Conservation (phyloP, 2,797 vertebrate genomes). For the Tokudaia muenninki region DNA sequence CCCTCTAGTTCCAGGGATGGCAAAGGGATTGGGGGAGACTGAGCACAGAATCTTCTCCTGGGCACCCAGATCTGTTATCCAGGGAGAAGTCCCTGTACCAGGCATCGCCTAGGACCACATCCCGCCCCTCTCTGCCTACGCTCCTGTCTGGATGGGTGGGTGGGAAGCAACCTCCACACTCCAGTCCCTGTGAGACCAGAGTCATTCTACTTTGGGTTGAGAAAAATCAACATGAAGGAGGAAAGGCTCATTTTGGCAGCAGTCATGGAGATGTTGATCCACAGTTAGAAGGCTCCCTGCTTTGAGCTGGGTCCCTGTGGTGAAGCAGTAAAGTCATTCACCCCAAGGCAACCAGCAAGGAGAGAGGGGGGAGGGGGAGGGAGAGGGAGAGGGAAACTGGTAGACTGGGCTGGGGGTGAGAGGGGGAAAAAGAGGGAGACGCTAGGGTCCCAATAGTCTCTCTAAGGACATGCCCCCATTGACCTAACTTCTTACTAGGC, state of each 20-base stretch:
- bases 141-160: background rate
- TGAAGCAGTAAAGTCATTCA: background rate
- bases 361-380: background rate
- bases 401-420: background rate
- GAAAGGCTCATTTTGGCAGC: background rate
- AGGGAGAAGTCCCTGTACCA: background rate
- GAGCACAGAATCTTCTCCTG: background rate
- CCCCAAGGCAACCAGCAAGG: background rate
- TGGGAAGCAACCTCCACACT: accelerated
- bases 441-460: background rate
- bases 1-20: background rate
- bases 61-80: no score
- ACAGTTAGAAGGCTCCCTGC: no score
- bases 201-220: background rate
- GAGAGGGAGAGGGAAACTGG: no score
- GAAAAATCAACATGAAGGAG: background rate
- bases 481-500: background rate
- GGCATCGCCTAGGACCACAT: background rate
- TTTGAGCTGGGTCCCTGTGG: background rate
- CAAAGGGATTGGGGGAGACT: accelerated
- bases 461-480: background rate
- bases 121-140: accelerated
- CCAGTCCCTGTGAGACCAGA: background rate
- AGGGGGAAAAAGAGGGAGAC: background rate
- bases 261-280: background rate